phyloP scores from a whole-genome alignment of 1,140 invertebrate genomes.

The Micrasema longulum region DNA sequence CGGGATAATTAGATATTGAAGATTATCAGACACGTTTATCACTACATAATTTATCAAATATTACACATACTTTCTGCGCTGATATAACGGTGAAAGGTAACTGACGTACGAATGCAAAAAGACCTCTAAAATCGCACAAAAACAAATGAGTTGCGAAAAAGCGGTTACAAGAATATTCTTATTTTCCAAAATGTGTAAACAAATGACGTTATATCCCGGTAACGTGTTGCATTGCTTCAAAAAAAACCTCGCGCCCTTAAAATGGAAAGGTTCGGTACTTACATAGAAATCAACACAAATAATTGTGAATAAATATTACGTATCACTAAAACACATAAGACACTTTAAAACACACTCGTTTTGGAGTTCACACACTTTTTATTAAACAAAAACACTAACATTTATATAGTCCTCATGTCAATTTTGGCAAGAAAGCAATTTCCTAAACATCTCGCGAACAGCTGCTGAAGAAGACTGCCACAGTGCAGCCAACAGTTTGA shows the following conservation, averaged over 20 bases:
- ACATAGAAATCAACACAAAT: slow-evolving; percentile 17
- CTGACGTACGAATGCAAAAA: slow-evolving; percentile 15
- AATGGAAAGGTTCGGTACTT: slow-evolving; percentile 35
- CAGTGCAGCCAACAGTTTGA: slow-evolving; percentile 20
- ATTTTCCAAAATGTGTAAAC: slow-evolving; percentile 31
- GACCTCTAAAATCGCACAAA: slow-evolving; percentile 1
- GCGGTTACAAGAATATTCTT: slow-evolving; percentile 1
- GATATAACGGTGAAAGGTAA: slow-evolving; percentile 22
- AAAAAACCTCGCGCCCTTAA: slow-evolving; percentile 22
- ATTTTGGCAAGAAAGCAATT: slow-evolving; percentile 7
- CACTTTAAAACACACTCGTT: background rate
- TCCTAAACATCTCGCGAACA: slow-evolving; percentile 41
- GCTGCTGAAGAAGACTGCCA: slow-evolving; percentile 34
- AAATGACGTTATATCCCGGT: slow-evolving; percentile 10
- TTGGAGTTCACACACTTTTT: slow-evolving; percentile 2
- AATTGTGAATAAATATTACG: background rate
- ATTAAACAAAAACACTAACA: slow-evolving; percentile 5
- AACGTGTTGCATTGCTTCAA: slow-evolving; percentile 41
- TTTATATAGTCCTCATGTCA: slow-evolving; percentile 35
- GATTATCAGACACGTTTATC: background rate
- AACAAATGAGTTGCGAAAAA: slow-evolving; percentile 4
- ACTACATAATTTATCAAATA: slow-evolving; percentile 21
- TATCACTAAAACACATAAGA: slow-evolving; percentile 21
- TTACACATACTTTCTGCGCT: slow-evolving; percentile 21
- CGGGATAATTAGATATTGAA: too few relatives aligned